Evolutionary conservation across 2,797 vertebrate species (phyloP).

Genomic region (Thalassophryne amazonica): DNA sequence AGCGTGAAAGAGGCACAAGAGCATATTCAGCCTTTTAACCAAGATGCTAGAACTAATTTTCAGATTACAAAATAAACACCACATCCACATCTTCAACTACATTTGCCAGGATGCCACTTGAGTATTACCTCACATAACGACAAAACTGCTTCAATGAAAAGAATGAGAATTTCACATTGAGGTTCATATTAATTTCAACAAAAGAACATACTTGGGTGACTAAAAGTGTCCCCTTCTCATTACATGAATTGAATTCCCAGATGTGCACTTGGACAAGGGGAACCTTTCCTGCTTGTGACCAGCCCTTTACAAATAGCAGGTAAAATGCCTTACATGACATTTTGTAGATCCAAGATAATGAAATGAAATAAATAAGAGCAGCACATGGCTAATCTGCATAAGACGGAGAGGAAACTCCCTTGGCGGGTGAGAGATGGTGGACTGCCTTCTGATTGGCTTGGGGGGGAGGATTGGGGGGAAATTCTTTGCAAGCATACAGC

Average conservation of each 20-base stretch:
- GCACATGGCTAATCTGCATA: constrained; percentile 99
- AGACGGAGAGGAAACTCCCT: constrained; percentile 89
- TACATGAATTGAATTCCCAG: constrained; percentile 6
- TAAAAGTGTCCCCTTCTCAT: background rate
- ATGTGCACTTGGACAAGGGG: constrained; percentile 7
- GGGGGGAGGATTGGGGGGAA: constrained; percentile 72
- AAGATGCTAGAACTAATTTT: background rate
- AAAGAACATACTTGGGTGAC: background rate
- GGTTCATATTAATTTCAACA: background rate
- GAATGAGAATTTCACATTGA: background rate
- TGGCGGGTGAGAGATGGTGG: constrained; percentile 89
- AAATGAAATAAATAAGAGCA: constrained; percentile 88
- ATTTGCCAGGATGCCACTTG: no score
- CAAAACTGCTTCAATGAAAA: background rate
- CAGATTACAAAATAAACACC: background rate
- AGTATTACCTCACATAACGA: background rate
- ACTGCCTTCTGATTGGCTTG: constrained; percentile 83
- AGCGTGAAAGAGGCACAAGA: constrained; percentile 27
- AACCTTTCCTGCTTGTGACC: constrained; percentile 26
- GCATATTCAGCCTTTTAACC: background rate
- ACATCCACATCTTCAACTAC: background rate
- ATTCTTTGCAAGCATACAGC: constrained; percentile 67
- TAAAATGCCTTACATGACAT: constrained; percentile 82
- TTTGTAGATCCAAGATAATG: constrained; percentile 74
- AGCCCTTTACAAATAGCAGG: constrained; percentile 43